Evolutionary conservation across 2,888 invertebrate species (phyloP).

Genomic region (Hecatera dysodea): DNA sequence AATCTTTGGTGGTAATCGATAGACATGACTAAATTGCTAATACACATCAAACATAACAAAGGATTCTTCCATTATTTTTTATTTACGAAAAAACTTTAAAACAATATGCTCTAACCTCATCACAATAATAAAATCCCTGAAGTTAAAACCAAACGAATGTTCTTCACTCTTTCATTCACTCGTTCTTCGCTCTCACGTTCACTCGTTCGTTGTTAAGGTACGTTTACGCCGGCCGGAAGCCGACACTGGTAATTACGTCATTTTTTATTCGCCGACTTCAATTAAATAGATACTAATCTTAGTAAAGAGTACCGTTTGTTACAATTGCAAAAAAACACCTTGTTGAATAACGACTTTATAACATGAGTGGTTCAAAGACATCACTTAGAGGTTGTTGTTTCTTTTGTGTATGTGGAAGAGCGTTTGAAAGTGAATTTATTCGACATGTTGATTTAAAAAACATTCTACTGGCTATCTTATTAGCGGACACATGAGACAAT

Average conservation of each 20-base stretch:
- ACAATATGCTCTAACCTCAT: background rate
- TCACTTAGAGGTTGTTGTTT: conserved; percentile 15
- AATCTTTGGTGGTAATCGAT: background rate
- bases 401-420: background rate
- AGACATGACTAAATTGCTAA: background rate
- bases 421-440: conserved; percentile 38
- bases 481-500: background rate
- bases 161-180: conserved; percentile 27
- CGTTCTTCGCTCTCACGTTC: too few relatives aligned
- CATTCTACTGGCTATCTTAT: background rate
- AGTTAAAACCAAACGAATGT: conserved; percentile 6
- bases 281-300: conserved; percentile 69
- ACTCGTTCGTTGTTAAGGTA: conserved; percentile 22
- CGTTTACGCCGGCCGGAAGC: conserved; percentile 60
- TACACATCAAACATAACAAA: background rate
- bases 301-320: conserved; percentile 61
- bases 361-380: conserved; percentile 36
- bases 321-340: conserved; percentile 61
- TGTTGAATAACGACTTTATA: conserved; percentile 46
- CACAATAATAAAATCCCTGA: background rate
- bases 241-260: conserved; percentile 54
- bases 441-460: background rate
- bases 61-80: background rate
- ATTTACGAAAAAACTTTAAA: background rate
- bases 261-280: conserved; percentile 65